phyloP scores from a whole-genome alignment of 2,797 vertebrate species.

The Anableps anableps region DNA sequence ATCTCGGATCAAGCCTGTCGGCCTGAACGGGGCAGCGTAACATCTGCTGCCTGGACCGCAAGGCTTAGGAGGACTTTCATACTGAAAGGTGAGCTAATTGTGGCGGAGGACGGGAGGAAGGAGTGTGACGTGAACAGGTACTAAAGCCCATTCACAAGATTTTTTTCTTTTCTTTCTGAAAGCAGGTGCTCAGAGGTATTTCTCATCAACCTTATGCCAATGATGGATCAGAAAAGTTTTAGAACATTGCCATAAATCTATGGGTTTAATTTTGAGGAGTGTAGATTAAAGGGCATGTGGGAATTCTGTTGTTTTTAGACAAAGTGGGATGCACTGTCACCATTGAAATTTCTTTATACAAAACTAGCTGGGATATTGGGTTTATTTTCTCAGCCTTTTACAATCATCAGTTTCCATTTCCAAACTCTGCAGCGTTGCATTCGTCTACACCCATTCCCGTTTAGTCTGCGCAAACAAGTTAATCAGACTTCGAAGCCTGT shows the following conservation, averaged over 20 bases:
- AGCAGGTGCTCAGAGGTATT: conserved; percentile 70
- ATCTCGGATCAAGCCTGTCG: conserved; percentile 81
- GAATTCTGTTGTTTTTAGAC: background rate
- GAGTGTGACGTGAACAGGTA: conserved; percentile 62
- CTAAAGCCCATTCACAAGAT: conserved; percentile 46
- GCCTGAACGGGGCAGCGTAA: conserved; percentile 74
- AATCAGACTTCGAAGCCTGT: conserved; percentile 68
- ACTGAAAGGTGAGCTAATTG: conserved; percentile 75
- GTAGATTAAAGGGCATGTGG: background rate
- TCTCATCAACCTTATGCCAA: conserved; percentile 52
- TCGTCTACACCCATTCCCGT: conserved; percentile 46
- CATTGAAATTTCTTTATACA: background rate
- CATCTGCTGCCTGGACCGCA: conserved; percentile 77
- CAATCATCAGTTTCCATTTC: conserved; percentile 14
- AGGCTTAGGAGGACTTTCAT: conserved; percentile 54
- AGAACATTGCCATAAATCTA: conserved; percentile 47
- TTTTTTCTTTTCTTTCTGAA: background rate
- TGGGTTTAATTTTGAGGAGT: conserved; percentile 18
- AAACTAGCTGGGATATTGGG: background rate
- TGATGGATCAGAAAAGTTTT: conserved; percentile 50
- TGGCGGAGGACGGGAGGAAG: conserved; percentile 36
- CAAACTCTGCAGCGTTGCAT: conserved; percentile 41
- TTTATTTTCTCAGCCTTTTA: conserved; percentile 17
- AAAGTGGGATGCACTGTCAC: background rate
- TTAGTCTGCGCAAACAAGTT: conserved; percentile 69